A percentile compares a stretch with the other conserved stretches of the same genome.
These are phyloP conservation scores for Oryzaephilus surinamensis DNA, from an alignment of 1,140 invertebrate genomes.

Conservation along the genomic window DNA sequence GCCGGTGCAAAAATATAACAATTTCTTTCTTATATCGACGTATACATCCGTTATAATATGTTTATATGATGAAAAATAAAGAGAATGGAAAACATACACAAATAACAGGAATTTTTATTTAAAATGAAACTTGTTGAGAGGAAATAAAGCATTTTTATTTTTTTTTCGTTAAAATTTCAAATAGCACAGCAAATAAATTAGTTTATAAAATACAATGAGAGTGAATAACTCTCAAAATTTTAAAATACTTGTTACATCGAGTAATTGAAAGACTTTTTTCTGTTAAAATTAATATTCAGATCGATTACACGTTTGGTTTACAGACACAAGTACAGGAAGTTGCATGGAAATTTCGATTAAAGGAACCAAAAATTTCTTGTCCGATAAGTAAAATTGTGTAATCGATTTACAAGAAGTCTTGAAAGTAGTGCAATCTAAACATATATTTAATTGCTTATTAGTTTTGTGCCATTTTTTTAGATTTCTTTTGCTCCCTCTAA, in stretches of 20 bases:
- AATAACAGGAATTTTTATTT: no score
- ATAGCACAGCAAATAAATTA: constrained; percentile 19
- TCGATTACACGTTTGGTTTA: no score
- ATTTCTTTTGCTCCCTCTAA: constrained; percentile 28
- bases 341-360: neutral
- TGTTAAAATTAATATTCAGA: constrained; percentile 6
- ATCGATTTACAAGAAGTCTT: constrained; percentile 11
- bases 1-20: no score
- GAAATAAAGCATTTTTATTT: no score
- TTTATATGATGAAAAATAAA: no score
- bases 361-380: neutral
- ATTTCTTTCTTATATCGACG: no score
- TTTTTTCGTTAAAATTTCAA: constrained; percentile 14
- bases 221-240: constrained; percentile 7
- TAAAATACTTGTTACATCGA: constrained; percentile 1
- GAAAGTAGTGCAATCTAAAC: constrained; percentile 17
- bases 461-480: constrained; percentile 28
- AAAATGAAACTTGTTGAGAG: no score
- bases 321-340: no score
- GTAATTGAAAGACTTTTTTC: constrained; percentile 15
- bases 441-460: constrained; percentile 27
- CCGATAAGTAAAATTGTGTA: neutral
- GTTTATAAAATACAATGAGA: constrained; percentile 18
- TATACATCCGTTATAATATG: no score
- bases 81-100: no score